A percentile compares a stretch with the other conserved stretches of the same genome.
phyloP scores from a whole-genome alignment of 2,888 invertebrate species.

The Eugnorisma glareosa region DNA sequence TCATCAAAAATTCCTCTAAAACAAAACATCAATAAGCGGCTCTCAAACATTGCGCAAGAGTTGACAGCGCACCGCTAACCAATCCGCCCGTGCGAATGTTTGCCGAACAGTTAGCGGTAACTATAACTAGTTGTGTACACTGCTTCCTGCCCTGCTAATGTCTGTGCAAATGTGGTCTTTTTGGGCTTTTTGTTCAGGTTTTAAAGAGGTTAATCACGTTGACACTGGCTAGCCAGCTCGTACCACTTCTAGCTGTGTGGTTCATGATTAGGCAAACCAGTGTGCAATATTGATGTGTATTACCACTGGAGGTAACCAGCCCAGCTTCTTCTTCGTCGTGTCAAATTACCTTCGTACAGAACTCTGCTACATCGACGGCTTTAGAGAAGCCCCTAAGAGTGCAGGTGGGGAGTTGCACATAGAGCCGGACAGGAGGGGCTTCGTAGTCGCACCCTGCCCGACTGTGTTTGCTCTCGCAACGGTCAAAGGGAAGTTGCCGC shows the following conservation, averaged over 20 bases:
- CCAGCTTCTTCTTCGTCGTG: not conserved
- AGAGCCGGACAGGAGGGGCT: not conserved
- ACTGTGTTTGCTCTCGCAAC: fast-evolving
- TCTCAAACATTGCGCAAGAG: slow-evolving; percentile 19
- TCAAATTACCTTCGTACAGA: not conserved
- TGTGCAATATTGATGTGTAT: not conserved
- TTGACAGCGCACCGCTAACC: slow-evolving; percentile 46
- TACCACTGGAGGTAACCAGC: not conserved
- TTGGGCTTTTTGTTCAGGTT: not conserved
- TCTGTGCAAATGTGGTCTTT: not conserved
- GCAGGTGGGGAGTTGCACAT: not conserved
- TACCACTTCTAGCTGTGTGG: not conserved
- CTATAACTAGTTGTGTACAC: slow-evolving; percentile 2
- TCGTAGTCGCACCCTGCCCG: not conserved
- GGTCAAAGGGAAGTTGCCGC: not conserved
- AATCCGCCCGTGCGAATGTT: slow-evolving; percentile 38
- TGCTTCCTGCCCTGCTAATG: slow-evolving; percentile 37
- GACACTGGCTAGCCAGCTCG: not conserved
- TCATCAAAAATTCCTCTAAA: slow-evolving; percentile 8
- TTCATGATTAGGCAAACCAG: not conserved
- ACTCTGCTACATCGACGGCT: not conserved
- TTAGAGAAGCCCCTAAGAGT: not conserved
- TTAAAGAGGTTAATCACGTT: not conserved
- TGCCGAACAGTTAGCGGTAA: slow-evolving; percentile 23
- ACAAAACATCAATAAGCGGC: slow-evolving; percentile 6